Percentiles rank a stretch among this genome's conserved stretches.
Conservation (phyloP, 2,113 vertebrate species). For the Recurvirostra avosetta region DNA sequence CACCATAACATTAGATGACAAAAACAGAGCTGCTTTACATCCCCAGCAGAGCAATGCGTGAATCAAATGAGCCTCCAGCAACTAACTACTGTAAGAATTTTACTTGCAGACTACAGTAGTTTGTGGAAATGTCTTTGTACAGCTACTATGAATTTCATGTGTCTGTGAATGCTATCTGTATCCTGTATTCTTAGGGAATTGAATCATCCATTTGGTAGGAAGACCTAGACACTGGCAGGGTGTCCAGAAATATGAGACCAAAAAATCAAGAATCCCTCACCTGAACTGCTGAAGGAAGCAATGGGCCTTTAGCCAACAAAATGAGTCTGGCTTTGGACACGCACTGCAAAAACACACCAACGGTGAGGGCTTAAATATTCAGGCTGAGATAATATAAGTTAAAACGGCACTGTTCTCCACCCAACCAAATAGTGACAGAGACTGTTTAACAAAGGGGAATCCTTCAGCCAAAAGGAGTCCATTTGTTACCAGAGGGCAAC, state of each 20-base stretch:
- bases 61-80: neutral
- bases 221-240: neutral
- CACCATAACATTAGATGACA: neutral
- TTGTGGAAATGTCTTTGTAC: neutral
- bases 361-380: neutral
- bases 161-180: neutral
- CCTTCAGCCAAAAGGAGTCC: neutral
- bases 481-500: neutral
- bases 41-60: neutral
- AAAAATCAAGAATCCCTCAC: neutral
- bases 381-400: neutral
- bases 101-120: neutral
- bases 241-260: neutral
- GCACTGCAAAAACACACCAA: neutral
- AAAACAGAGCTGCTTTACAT: neutral
- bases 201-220: neutral
- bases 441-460: neutral
- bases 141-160: neutral
- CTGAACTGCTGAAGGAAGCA: neutral
- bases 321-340: neutral
- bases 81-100: neutral
- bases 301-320: neutral
- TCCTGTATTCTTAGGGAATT: neutral
- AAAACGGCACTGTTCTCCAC: neutral
- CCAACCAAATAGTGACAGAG: neutral